These are phyloP conservation scores for Acrobasis suavella DNA, from an alignment of 2,888 invertebrate species.

Conservation along the genomic window DNA sequence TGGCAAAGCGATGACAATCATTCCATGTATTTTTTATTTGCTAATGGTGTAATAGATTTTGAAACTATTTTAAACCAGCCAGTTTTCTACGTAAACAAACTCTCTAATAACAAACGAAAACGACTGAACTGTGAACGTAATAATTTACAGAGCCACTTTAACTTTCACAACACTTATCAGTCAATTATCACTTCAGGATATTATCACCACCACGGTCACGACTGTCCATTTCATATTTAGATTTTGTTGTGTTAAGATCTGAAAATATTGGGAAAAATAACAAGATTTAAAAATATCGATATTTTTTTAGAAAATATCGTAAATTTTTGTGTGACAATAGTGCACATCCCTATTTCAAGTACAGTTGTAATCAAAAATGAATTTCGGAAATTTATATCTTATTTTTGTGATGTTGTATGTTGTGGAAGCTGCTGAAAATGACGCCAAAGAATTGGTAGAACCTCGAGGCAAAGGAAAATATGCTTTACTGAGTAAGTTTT, in stretches of 20 bases:
- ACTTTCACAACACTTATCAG: slow-evolving; percentile 43
- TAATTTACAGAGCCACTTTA: slow-evolving; percentile 21
- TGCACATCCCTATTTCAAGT: slow-evolving; percentile 10
- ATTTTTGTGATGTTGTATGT: slow-evolving; percentile 30
- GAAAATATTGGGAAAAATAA: background rate
- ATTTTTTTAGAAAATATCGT: background rate
- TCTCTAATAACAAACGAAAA: slow-evolving; percentile 6
- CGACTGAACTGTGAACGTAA: background rate
- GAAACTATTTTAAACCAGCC: background rate
- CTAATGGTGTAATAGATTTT: too few species aligned
- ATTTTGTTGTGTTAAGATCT: slow-evolving; percentile 2
- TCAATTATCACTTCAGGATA: slow-evolving; percentile 33
- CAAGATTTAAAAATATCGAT: background rate
- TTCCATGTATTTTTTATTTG: too few species aligned
- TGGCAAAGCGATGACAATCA: too few species aligned
- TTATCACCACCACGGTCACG: slow-evolving; percentile 7
- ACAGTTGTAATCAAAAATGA: slow-evolving; percentile 29
- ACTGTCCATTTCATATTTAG: slow-evolving; percentile 15
- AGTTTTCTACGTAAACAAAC: slow-evolving; percentile 13
- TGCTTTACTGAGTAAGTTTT: slow-evolving; percentile 67
- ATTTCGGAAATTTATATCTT: slow-evolving; percentile 29
- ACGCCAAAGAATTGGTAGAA: slow-evolving; percentile 44
- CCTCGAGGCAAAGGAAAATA: slow-evolving; percentile 67
- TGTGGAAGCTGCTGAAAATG: slow-evolving; percentile 36
- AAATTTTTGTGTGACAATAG: background rate